Evolutionary conservation across 2,888 invertebrate genomes (phyloP).

Genomic region (Agrotis exclamationis): DNA sequence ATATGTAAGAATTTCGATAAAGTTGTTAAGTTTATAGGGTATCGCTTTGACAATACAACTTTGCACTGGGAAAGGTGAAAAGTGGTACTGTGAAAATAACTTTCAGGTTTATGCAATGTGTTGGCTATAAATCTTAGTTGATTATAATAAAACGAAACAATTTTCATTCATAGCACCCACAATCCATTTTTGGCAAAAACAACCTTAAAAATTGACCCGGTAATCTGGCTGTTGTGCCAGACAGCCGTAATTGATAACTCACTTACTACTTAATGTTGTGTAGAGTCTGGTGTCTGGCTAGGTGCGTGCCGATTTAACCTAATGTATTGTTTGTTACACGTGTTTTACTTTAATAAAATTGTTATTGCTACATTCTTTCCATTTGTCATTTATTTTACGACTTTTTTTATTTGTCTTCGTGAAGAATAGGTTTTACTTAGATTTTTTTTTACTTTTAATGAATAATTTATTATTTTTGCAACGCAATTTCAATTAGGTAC

Average conservation of each 20-base stretch:
- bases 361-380: constrained; percentile 23
- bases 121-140: neutral
- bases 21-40: too few relatives aligned
- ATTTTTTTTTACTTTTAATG: neutral
- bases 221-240: constrained; percentile 37
- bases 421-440: neutral
- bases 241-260: constrained; percentile 43
- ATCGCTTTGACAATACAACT: too few relatives aligned
- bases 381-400: constrained; percentile 29
- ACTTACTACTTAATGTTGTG: constrained; percentile 23
- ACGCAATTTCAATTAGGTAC: too few relatives aligned
- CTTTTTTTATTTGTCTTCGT: constrained; percentile 20
- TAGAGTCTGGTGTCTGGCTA: constrained; percentile 6
- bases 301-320: constrained; percentile 27
- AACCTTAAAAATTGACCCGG: constrained; percentile 30
- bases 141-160: neutral
- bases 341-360: constrained; percentile 34
- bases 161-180: neutral
- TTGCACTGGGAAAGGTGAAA: neutral
- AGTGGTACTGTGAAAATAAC: neutral
- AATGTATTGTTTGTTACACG: constrained; percentile 27
- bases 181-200: constrained; percentile 24
- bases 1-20: neutral
- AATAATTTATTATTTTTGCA: neutral
- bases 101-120: neutral